Conservation (phyloP, 1,140 invertebrate species). For the Diabrotica undecimpunctata region DNA sequence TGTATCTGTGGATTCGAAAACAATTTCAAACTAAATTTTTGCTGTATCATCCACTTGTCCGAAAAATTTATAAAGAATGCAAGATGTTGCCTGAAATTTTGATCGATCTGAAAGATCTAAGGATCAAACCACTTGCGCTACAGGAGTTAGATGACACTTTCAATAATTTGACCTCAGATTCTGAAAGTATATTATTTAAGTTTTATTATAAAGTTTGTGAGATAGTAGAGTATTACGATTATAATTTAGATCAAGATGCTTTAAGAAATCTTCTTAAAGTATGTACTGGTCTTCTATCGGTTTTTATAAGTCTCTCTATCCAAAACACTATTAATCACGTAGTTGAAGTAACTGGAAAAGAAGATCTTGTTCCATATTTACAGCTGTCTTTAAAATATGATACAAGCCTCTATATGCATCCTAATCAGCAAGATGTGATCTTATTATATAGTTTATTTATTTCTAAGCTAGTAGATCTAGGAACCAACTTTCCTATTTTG, state of each 20-base stretch:
- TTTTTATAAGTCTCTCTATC: slow-evolving; percentile 53
- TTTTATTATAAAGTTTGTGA: slow-evolving; percentile 44
- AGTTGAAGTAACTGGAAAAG: slow-evolving; percentile 47
- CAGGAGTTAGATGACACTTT: slow-evolving; percentile 49
- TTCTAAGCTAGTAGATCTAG: slow-evolving; percentile 47
- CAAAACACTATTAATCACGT: slow-evolving; percentile 54
- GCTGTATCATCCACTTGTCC: slow-evolving; percentile 60
- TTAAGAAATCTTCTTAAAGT: slow-evolving; percentile 36
- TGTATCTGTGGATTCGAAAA: slow-evolving; percentile 56
- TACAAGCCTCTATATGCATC: slow-evolving; percentile 49
- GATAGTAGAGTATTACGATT: slow-evolving; percentile 45
- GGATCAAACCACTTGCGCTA: slow-evolving; percentile 47
- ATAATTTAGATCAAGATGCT: slow-evolving; percentile 40
- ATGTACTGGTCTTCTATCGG: slow-evolving; percentile 49
- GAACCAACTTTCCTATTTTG: slow-evolving; percentile 51
- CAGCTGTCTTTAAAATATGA: slow-evolving; percentile 52
- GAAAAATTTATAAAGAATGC: slow-evolving; percentile 56
- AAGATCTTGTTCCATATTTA: slow-evolving; percentile 50
- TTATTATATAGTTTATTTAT: slow-evolving; percentile 49
- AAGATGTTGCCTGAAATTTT: slow-evolving; percentile 54
- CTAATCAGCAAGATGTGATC: slow-evolving; percentile 49
- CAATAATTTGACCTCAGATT: slow-evolving; percentile 49
- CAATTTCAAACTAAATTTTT: slow-evolving; percentile 54
- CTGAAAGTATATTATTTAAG: slow-evolving; percentile 49
- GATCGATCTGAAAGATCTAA: slow-evolving; percentile 54